Base-by-base conservation (phyloP, 30 jellyfish, hydroid and myxozoan genomes). In the Sanderia malayensis region DNA sequence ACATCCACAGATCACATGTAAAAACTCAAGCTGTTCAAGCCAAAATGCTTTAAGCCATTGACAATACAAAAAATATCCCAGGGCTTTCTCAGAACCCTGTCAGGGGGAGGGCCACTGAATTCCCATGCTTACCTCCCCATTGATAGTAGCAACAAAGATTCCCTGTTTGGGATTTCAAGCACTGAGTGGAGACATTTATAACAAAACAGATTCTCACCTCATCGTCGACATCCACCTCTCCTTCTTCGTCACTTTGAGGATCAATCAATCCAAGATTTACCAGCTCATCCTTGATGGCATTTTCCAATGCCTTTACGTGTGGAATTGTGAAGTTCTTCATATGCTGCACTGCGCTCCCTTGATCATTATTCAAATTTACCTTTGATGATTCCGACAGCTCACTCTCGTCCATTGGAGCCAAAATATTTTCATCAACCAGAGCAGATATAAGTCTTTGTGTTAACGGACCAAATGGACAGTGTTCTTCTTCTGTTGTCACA, bases 341-440 rank as follows among this genome's bases (percentile, higher is more conserved):
- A 2, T 45, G 78, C 46, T 0, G 57, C 47, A 20, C 63, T 4
- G 21, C 29, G 52, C 9, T 27, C 28, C 47, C 25, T 44, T 8
- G 49, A 71, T n/a, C 23, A 26, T n/a, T 24, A 41, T 27, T 30
- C 15, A 55, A 60, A 30, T 60, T 21, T 18, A 23, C 71, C 52
- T 68, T 80, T 1, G 74, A 59, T 18, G 79, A 67, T 1, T 80
- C 93, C 13, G 79, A 80, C 20, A 89, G 61, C 4, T 90, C 98
- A 63, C 82, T 83, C 30, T 83, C 98, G 61, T 80, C 79, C 86
- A 90, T 71, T 1, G 98, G 95, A 4, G 98, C 95, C 87, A 90
- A 64, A 22, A 90, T 90, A 79, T 90, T 90, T 45, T 90, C 98
- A 63, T 90, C 98, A 24, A 90, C 95, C 2, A 90, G 84, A 8